phyloP scores from a whole-genome alignment of 2,888 invertebrate species.

The Scaptomyza cyrtandrae region DNA sequence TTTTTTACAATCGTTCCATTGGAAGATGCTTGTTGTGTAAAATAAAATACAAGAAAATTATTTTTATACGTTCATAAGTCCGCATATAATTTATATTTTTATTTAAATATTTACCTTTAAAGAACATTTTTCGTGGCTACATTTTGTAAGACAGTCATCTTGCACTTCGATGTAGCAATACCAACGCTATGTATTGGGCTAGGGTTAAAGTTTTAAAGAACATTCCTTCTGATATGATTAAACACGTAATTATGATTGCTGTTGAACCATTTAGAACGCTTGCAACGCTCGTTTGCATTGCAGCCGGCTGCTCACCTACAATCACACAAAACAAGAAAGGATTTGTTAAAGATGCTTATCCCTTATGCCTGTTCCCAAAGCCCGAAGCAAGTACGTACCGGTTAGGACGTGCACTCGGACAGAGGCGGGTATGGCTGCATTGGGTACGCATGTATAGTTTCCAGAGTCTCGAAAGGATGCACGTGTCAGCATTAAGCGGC shows the following conservation, averaged over 20 bases:
- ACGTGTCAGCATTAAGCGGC: constrained; percentile 93
- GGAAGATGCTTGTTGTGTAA: constrained; percentile 51
- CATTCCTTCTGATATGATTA: constrained; percentile 84
- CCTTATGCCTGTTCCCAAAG: no score
- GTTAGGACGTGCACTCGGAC: constrained; percentile 94
- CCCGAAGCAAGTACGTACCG: constrained; percentile 85
- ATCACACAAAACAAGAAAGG: constrained; percentile 10
- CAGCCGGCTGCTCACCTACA: constrained; percentile 93
- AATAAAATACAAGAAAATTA: background rate
- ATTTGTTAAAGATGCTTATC: no score
- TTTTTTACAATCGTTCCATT: constrained; percentile 64
- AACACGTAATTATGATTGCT: constrained; percentile 76
- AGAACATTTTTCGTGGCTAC: constrained; percentile 36
- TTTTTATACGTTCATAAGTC: no score
- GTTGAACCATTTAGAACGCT: constrained; percentile 78
- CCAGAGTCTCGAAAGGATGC: constrained; percentile 94
- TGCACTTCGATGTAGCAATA: constrained; percentile 45
- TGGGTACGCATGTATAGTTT: constrained; percentile 95
- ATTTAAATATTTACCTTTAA: constrained; percentile 42
- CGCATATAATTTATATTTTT: background rate
- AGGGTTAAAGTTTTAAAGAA: constrained; percentile 65
- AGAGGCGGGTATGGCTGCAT: constrained; percentile 92
- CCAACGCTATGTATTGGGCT: constrained; percentile 26
- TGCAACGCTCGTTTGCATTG: constrained; percentile 91
- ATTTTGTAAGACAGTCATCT: constrained; percentile 62